These are phyloP conservation scores for Microplitis demolitor DNA, from an alignment of 1,140 invertebrate genomes.

Conservation along the genomic window DNA sequence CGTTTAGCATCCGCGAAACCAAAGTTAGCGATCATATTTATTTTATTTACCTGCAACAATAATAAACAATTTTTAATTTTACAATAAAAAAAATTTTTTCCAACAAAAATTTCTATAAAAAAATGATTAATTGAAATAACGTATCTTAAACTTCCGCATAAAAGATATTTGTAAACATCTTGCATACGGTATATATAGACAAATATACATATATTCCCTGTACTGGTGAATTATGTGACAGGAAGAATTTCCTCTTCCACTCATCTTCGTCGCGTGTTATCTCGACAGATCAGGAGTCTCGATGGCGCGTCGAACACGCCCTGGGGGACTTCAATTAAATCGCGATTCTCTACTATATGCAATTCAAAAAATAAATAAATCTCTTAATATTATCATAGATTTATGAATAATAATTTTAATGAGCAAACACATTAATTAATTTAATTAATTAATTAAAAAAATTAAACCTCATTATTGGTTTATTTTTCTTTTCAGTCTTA, in stretches of 20 bases:
- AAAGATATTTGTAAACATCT: background rate
- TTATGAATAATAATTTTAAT: too few relatives aligned
- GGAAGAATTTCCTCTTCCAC: slow-evolving; percentile 4
- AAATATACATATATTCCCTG: background rate
- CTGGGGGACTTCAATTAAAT: slow-evolving; percentile 22
- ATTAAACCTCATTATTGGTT: too few relatives aligned
- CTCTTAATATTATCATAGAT: background rate
- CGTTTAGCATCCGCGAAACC: background rate
- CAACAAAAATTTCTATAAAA: too few relatives aligned
- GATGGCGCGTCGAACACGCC: slow-evolving; percentile 18
- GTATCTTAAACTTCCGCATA: background rate
- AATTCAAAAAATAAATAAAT: background rate
- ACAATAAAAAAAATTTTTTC: too few relatives aligned
- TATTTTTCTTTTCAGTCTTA: too few relatives aligned
- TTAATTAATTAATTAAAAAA: too few relatives aligned
- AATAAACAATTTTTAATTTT: too few relatives aligned
- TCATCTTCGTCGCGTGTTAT: slow-evolving; percentile 9
- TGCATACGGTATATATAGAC: background rate
- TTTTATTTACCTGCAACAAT: too few relatives aligned
- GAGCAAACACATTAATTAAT: too few relatives aligned
- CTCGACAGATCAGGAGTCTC: slow-evolving; percentile 16
- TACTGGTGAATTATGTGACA: background rate
- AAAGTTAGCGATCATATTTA: too few relatives aligned
- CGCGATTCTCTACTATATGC: background rate
- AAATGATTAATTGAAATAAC: background rate